Base-by-base conservation (phyloP, 1,140 invertebrate genomes). In the Lepidotrigona ventralis region DNA sequence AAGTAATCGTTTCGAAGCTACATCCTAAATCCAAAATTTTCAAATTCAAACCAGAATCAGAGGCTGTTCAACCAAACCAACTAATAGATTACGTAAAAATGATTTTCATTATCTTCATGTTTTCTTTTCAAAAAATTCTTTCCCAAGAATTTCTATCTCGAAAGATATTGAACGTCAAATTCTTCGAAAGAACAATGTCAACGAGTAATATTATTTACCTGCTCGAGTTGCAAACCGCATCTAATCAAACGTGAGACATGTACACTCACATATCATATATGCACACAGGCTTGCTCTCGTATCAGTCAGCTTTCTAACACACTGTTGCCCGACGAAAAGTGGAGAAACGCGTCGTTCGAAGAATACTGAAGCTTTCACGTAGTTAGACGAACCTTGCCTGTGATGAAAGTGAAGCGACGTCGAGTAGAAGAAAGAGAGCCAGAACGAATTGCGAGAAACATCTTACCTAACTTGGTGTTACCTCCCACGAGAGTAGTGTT, bases 391-490 rank as follows among this genome's bases (percentile, higher is more conserved):
- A n/a, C 19, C 2, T 17, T 8, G 12, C 8, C 6, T 29, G 51
- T 9, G 29, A 14, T 2, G 19, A 29, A 11, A 29, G 29, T 12
- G 54, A 54, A 74, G 21, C 33, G 26, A 29, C 58, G 23, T 15
- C 56, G 29, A 19, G n/a, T 29, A 26, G 19, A 29, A 19, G 56
- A 68, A 77, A 17, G 74, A 53, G 15, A 58, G 6, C 19, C n/a
- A 1, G 5, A 15, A 19, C 15, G n/a, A 51, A 51, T n/a, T 15
- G 14, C 23, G 17, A 51, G 73, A 29, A 81, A 68, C 19, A 8
- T 77, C 81, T 82, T 82, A 77, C 81, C 81, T 82, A 82, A 77
- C 74, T 56, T 26, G 19, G 21, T 29, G 53, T n/a, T 70, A 19
- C 53, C 64, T 78, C 46, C 64, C n/a, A n/a, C 4, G 12, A 39